Evolutionary conservation across 2,888 invertebrate species (phyloP), one percentile per base, ranked within the genome.

Genomic region (Chrysolina americana): DNA sequence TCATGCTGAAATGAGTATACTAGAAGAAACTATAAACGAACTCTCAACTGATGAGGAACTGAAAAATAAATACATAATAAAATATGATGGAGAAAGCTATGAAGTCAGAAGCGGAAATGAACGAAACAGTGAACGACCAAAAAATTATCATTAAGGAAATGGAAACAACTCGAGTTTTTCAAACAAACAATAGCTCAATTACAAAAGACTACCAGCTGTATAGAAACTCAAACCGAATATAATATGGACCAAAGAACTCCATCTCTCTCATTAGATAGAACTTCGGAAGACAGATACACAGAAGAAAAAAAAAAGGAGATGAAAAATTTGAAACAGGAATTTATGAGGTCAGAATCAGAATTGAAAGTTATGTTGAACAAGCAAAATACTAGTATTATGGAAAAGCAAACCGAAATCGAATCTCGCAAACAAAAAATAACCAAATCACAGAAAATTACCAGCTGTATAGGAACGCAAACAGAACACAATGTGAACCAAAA

Each of bases 1-100:
- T 44, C 65, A 23, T 44, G 65, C 6, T 9, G 65, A 44, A 65
- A 41, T 65, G 65, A 65, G 65, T 65, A 41, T 41, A 65, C 65
- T 65, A n/a, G 65, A 65, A 19, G 65, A 65, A 65, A 65, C 65
- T 65, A 65, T 65, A n/a, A 41, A 65, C 15, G 65, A 65, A 44
- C 65, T 65, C 17, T 65, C 65, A 65, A 65, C 44, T 65, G 65
- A 65, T 17, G 44, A 44, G 47, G 41, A 65, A 41, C 11, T 65
- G 65, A 65, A 65, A 17, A 44, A 65, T n/a, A 65, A 65, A 65
- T 65, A 65, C 41, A 65, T 65, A 65, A 41, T 36, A 65, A 65
- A 2, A 44, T 65, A 65, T 65, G n/a, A 44, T 44, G 65, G 65
- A 65, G 65, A 44, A 65, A 28, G 65, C 65, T 65, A 41, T 65